Conservation (phyloP, 2,113 vertebrate genomes). For the Odocoileus virginianus region DNA sequence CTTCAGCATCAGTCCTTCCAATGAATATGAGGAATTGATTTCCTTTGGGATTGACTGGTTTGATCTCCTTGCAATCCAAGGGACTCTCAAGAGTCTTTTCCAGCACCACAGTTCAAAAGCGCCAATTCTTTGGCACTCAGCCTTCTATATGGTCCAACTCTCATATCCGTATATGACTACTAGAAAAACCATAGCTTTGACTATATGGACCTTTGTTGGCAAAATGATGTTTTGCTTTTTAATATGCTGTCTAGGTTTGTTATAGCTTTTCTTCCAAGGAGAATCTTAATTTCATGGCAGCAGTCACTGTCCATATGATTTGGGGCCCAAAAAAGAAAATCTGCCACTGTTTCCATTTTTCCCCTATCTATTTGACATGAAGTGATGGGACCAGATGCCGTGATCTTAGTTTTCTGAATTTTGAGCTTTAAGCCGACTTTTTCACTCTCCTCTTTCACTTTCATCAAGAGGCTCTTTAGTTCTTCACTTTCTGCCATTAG, state of each 20-base stretch:
- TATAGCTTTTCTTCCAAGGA: background rate
- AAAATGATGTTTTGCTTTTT: background rate
- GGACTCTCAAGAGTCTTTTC: background rate
- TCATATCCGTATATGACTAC: background rate
- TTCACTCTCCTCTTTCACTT: background rate
- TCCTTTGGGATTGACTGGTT: background rate
- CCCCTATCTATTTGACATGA: background rate
- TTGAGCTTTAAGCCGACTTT: background rate
- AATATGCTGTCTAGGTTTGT: background rate
- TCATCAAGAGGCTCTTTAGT: background rate
- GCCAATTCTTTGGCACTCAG: background rate
- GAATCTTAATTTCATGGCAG: background rate
- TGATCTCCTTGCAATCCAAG: background rate
- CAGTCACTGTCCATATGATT: background rate
- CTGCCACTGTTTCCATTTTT: background rate
- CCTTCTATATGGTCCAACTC: background rate
- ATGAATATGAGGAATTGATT: rapidly evolving
- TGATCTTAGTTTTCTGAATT: background rate
- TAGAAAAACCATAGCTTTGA: background rate
- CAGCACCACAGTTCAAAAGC: background rate
- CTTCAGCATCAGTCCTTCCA: background rate
- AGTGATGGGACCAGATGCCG: background rate
- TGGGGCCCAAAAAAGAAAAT: background rate
- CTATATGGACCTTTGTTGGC: background rate
- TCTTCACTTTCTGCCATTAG: background rate